Percentiles rank a stretch among this genome's conserved stretches.
phyloP scores from a whole-genome alignment of 2,888 invertebrate genomes.

The Eurois occulta region DNA sequence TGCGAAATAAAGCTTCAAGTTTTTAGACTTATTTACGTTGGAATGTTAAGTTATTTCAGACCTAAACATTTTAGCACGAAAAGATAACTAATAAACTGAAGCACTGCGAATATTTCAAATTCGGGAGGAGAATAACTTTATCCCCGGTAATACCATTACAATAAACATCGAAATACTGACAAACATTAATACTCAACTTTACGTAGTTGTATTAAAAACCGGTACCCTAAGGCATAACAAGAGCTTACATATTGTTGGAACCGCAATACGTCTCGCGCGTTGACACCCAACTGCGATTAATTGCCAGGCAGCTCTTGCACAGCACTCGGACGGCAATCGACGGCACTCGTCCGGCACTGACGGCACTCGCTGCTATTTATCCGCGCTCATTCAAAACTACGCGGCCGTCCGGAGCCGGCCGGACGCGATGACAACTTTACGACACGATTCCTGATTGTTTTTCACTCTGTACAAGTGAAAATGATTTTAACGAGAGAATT shows the following conservation, averaged over 20 bases:
- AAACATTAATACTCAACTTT: background rate
- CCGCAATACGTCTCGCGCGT: slow-evolving; percentile 13
- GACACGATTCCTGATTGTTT: slow-evolving; percentile 31
- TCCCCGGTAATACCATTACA: background rate
- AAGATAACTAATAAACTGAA: slow-evolving; percentile 9
- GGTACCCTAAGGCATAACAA: slow-evolving; percentile 2
- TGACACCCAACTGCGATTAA: slow-evolving; percentile 20
- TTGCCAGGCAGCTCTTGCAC: slow-evolving; percentile 35
- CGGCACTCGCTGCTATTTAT: slow-evolving; percentile 51
- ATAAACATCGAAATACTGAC: background rate
- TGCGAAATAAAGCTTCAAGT: slow-evolving; percentile 2
- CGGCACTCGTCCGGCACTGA: slow-evolving; percentile 35
- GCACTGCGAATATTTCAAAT: slow-evolving; percentile 6
- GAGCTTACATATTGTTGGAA: slow-evolving; percentile 22
- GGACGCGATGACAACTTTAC: slow-evolving; percentile 41
- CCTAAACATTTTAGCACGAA: background rate
- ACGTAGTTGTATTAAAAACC: background rate
- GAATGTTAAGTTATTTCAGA: slow-evolving; percentile 23
- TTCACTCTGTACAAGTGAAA: slow-evolving; percentile 17
- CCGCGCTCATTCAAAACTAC: slow-evolving; percentile 35
- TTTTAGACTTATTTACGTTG: slow-evolving; percentile 5
- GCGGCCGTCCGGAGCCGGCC: slow-evolving; percentile 3
- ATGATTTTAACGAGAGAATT: slow-evolving; percentile 14
- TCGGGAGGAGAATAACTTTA: background rate
- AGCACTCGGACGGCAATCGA: slow-evolving; percentile 44